These are phyloP conservation scores for Yponomeuta sedellus DNA, from an alignment of 2,888 invertebrate genomes.

Conservation along the genomic window DNA sequence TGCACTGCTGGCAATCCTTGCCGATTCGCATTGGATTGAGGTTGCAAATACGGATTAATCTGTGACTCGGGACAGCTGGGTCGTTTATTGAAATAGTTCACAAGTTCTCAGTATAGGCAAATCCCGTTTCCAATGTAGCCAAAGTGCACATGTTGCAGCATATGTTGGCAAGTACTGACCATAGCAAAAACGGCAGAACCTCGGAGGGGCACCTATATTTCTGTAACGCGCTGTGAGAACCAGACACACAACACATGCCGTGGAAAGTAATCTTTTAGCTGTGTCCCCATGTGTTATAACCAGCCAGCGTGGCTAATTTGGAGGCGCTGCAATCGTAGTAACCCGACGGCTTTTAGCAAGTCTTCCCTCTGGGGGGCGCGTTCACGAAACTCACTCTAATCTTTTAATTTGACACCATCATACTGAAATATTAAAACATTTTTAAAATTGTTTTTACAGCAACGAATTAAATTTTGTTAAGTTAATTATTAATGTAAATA, in stretches of 20 bases:
- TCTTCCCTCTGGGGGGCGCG: conserved; percentile 8
- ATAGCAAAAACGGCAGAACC: neutral
- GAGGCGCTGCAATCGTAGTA: conserved; percentile 14
- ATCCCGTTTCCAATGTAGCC: too few species aligned
- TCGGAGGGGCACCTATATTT: neutral
- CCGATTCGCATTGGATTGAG: neutral
- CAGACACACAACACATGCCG: neutral
- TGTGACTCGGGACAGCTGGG: too few species aligned
- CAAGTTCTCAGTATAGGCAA: too few species aligned
- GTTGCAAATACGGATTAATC: too few species aligned
- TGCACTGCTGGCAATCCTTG: neutral
- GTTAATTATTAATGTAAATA: too few species aligned
- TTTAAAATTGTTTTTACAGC: too few species aligned
- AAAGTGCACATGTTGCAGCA: neutral
- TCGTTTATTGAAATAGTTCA: too few species aligned
- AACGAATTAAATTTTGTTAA: too few species aligned
- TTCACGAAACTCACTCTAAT: conserved; percentile 4
- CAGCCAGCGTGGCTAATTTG: conserved; percentile 17
- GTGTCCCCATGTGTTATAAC: conserved; percentile 15
- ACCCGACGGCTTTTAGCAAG: conserved; percentile 14
- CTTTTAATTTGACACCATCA: neutral
- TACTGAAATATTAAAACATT: too few species aligned
- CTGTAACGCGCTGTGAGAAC: neutral
- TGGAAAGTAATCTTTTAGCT: conserved; percentile 17
- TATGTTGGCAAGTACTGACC: neutral